Base-by-base conservation (phyloP, 2,888 invertebrate species). In the Diarsia rubi region DNA sequence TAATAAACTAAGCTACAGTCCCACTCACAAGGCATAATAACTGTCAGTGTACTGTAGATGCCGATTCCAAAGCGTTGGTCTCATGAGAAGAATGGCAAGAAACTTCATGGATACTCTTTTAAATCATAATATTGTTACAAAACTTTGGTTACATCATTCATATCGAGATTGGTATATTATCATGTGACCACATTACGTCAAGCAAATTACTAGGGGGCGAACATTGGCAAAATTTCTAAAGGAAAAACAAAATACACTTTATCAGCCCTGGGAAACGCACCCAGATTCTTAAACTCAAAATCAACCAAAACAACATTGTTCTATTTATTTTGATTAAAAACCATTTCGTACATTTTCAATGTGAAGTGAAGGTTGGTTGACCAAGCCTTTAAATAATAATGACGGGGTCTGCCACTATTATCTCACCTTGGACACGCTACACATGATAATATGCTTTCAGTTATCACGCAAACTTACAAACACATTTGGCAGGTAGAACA, bases 361-460 rank as follows among this genome's bases (percentile, higher is more conserved):
- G 27, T 67, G 27, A 74, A 54, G 37, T 47, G 42, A 47, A 68
- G 54, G 68, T 69, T 31, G 14, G 24, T 72, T n/a, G 31, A 60
- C 73, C 81, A 74, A 79, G 83, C 83, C 57, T 69, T 70, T 78
- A 9, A 64, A 68, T 69, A 71, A 64, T 78, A 69, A 73, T 59
- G 59, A 44, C 24, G n/a, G 27, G 49, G 12, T 42, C 8, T 6
- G 5, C 52, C 37, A 65, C 66, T 68, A 69, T 31, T 62, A 78
- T 62, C 45, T 62, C 45, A 79, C 62, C 71, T 64, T 65, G 65
- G 27, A 52, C 83, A 81, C 83, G 83, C 73, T 62, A 83, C 60
- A 62, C 37, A 21, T 47, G 31, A 54, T 45, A 49, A 54, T 44
- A 49, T 19, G 27, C 44, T 67, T 68, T 54, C 31, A 31, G 4